Evolutionary conservation across 2,888 invertebrate species (phyloP), one percentile per base, ranked within the genome.

Genomic region (Dryobotodes eremita): DNA sequence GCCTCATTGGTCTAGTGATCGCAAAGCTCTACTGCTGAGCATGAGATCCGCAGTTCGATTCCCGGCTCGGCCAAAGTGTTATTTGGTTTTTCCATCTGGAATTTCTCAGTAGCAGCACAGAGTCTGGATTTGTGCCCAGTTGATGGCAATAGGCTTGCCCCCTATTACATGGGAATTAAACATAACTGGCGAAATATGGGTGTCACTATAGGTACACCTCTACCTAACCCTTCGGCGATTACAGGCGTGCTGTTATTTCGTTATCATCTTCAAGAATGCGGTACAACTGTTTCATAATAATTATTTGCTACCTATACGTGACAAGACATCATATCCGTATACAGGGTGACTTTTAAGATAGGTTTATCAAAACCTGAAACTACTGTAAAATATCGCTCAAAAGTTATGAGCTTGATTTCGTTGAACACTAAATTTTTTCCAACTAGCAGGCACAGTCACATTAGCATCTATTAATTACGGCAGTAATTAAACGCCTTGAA

Each of bases 401-500:
- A 42, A 61, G 1, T n/a, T 53, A 36, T 17, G 20, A 75, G 17
- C 31, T n/a, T 3, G 11, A 31, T 57, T 46, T 79, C 17, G 48
- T n/a, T 31, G 15, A 26, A 64, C 20, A 48, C 23, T 15, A 36
- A 0, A 20, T 13, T n/a, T 26, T 36, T 68, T 62, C 10, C 17
- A 75, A 62, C 15, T 10, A 53, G 26, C 31, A 36, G 20, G 1
- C 13, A 42, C 23, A 55, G 17, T 48, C 53, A 80, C 26, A 64
- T 79, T 80, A 66, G 26, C 61, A 46, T 36, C 57, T 50, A 72
- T 70, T 72, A 77, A 77, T 81, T 72, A 81, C 17, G 17, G n/a
- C 23, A 53, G 70, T 64, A 75, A 75, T 75, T 86, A 75, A 72
- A 76, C 62, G 62, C 72, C 50, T 73, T 61, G 79, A 83, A 83